phyloP scores from a whole-genome alignment of 1,140 invertebrate genomes.

The Coptotermes formosanus region DNA sequence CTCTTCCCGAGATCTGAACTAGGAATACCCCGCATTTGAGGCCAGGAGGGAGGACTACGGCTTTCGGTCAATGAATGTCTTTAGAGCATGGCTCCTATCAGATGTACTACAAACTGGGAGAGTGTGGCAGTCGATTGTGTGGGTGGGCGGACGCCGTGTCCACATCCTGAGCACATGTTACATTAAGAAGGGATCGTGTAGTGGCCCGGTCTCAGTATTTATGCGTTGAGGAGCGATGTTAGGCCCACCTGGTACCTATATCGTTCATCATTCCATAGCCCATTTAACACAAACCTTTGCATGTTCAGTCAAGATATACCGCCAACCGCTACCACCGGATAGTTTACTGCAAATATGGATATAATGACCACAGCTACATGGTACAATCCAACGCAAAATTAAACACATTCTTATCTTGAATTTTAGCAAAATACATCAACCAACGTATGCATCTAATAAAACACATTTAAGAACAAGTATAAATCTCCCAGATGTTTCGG shows the following conservation, averaged over 20 bases:
- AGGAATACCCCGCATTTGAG: too few species aligned
- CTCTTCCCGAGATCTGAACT: too few species aligned
- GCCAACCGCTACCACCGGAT: slow-evolving; percentile 27
- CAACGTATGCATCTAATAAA: too few species aligned
- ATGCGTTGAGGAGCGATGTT: slow-evolving; percentile 29
- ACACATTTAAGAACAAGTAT: too few species aligned
- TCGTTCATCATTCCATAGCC: slow-evolving; percentile 30
- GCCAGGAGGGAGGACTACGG: too few species aligned
- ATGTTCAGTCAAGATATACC: slow-evolving; percentile 32
- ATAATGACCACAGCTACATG: slow-evolving; percentile 25
- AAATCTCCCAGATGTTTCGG: too few species aligned
- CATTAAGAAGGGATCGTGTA: not conserved
- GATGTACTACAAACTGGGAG: not conserved
- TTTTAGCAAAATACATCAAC: not conserved
- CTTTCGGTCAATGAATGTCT: too few species aligned
- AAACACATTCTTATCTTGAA: not conserved
- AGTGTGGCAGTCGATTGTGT: not conserved
- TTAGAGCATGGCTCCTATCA: too few species aligned
- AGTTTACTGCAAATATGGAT: slow-evolving; percentile 33
- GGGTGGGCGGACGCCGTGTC: not conserved
- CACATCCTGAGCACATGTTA: not conserved
- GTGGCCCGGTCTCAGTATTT: slow-evolving; percentile 21
- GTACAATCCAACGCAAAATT: not conserved
- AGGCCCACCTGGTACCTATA: slow-evolving; percentile 31
- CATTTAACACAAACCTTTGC: slow-evolving; percentile 33